These are phyloP conservation scores for Phodopus roborovskii DNA, from an alignment of 2,113 vertebrate genomes.

Conservation along the genomic window DNA sequence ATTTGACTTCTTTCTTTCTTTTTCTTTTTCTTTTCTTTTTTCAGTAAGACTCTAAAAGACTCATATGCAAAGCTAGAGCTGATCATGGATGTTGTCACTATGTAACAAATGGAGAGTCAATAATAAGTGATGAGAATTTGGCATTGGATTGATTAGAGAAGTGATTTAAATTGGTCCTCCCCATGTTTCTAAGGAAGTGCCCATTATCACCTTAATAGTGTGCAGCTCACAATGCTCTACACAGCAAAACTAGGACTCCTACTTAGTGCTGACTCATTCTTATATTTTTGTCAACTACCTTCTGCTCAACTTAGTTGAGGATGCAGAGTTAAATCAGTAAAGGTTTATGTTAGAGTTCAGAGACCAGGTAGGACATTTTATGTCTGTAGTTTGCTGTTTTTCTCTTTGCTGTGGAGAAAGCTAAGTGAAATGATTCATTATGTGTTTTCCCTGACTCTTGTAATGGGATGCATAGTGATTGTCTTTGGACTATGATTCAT, in stretches of 20 bases:
- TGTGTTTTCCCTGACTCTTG: neutral
- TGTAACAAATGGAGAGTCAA: neutral
- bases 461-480: neutral
- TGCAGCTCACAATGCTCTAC: neutral
- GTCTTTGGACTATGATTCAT: constrained; percentile 40
- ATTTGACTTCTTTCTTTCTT: neutral
- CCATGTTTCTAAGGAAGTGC: neutral
- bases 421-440: constrained; percentile 3
- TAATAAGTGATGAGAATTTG: neutral
- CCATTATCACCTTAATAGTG: neutral
- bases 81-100: neutral
- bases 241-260: neutral
- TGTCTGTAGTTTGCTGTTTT: neutral
- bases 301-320: neutral
- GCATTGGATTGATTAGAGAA: neutral
- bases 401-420: constrained; percentile 3
- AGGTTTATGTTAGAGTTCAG: neutral
- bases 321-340: neutral
- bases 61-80: neutral
- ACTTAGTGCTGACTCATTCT: neutral
- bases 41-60: neutral
- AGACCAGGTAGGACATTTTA: neutral
- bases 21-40: neutral
- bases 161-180: neutral
- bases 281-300: neutral